phyloP scores from a whole-genome alignment of 2,113 vertebrate genomes.

The Alexandromys fortis region DNA sequence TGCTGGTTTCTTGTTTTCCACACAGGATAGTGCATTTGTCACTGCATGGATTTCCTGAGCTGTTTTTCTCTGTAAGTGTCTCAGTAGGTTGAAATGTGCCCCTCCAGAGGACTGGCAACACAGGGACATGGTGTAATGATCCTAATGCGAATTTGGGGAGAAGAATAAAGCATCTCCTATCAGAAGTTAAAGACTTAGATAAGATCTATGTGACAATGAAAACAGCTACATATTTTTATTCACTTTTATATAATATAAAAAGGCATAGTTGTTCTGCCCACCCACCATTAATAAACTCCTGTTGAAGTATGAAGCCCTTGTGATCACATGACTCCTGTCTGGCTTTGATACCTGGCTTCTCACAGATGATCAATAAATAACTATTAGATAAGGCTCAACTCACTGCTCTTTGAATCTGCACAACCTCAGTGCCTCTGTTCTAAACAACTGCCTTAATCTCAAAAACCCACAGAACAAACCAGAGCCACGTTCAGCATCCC shows the following conservation, averaged over 20 bases:
- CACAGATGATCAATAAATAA: conserved; percentile 10
- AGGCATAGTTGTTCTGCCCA: not conserved
- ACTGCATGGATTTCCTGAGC: not conserved
- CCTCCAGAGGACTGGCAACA: not conserved
- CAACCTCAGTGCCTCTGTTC: not conserved
- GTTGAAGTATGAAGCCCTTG: not conserved
- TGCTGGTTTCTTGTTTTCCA: not conserved
- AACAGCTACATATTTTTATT: not conserved
- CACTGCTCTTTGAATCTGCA: not conserved
- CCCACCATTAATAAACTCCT: not conserved
- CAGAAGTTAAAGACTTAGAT: conserved; percentile 11
- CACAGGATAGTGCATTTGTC: not conserved
- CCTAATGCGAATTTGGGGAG: not conserved
- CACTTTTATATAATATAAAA: not conserved
- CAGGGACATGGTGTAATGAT: not conserved
- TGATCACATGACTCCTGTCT: not conserved
- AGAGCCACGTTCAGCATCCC: not conserved
- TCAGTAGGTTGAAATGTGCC: not conserved
- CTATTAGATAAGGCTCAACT: conserved; percentile 42
- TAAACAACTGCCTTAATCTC: conserved; percentile 30
- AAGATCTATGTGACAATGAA: not conserved
- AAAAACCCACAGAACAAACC: conserved; percentile 43
- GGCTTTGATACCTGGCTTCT: not conserved
- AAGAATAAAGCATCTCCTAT: not conserved
- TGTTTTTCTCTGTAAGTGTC: not conserved